These are phyloP conservation scores for Drosophila anomelani DNA, from an alignment of 2,888 invertebrate species.

Conservation along the genomic window DNA sequence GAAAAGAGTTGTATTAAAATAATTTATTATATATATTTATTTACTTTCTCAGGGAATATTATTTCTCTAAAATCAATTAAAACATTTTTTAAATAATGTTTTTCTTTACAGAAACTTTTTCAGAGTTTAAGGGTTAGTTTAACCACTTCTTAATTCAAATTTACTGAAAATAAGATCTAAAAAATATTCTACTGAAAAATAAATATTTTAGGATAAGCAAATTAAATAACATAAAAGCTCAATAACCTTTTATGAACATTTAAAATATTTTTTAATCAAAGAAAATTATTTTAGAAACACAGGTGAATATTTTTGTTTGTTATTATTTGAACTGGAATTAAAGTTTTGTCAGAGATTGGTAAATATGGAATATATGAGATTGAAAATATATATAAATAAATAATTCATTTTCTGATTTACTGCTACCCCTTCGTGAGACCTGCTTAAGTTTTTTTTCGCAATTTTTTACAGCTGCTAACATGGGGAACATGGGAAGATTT, in stretches of 20 bases:
- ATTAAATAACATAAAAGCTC: too few species aligned
- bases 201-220: too few species aligned
- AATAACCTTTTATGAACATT: too few species aligned
- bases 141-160: too few species aligned
- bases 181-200: too few species aligned
- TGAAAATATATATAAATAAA: background rate
- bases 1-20: background rate
- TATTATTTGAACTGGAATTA: background rate
- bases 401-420: conserved; percentile 7
- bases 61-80: too few species aligned
- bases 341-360: background rate
- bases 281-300: background rate
- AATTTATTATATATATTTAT: background rate
- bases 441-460: conserved; percentile 2
- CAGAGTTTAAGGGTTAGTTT: too few species aligned
- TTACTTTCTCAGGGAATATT: background rate
- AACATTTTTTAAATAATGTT: too few species aligned
- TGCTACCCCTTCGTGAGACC: conserved; percentile 19
- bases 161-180: too few species aligned
- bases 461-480: conserved; percentile 25
- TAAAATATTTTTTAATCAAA: too few species aligned
- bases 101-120: too few species aligned
- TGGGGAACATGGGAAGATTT: conserved; percentile 13
- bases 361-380: background rate
- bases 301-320: background rate